phyloP scores from a whole-genome alignment of 2,113 vertebrate genomes.

The Electrona antarctica region DNA sequence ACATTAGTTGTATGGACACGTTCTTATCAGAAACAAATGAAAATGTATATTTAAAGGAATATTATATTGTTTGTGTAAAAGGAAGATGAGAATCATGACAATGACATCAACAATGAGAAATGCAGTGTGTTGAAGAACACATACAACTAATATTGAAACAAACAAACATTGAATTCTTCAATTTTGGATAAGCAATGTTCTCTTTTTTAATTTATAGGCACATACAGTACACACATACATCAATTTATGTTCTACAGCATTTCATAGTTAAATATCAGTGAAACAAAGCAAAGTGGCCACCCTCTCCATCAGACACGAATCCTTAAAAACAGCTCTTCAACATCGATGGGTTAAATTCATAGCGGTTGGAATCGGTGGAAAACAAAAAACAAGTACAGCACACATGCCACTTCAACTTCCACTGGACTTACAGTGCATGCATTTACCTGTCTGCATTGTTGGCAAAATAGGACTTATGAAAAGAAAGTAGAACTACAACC shows the following conservation, averaged over 20 bases:
- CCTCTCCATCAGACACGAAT: constrained; percentile 35
- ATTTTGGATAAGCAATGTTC: neutral
- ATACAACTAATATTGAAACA: neutral
- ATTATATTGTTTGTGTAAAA: too few species aligned
- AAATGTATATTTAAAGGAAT: too few species aligned
- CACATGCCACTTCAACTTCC: constrained; percentile 19
- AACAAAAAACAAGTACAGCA: constrained; percentile 16
- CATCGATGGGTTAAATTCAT: constrained; percentile 15
- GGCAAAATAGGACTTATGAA: constrained; percentile 46
- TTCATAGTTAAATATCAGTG: constrained; percentile 69
- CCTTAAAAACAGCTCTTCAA: constrained; percentile 19
- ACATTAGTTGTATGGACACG: too few species aligned
- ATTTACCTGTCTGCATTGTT: constrained; percentile 48
- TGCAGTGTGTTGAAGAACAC: neutral
- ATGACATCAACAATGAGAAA: neutral
- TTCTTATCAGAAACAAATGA: too few species aligned
- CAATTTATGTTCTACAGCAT: constrained; percentile 62
- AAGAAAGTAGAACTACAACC: constrained; percentile 44
- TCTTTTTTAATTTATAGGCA: constrained; percentile 58
- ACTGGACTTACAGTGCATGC: constrained; percentile 69
- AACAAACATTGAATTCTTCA: neutral
- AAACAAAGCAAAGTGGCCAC: constrained; percentile 56
- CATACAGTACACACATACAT: constrained; percentile 32
- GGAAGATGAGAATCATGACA: too few species aligned
- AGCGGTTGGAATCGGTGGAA: constrained; percentile 38